These are phyloP conservation scores for Goniozus legneri DNA, from an alignment of 1,140 invertebrate species.

Conservation along the genomic window DNA sequence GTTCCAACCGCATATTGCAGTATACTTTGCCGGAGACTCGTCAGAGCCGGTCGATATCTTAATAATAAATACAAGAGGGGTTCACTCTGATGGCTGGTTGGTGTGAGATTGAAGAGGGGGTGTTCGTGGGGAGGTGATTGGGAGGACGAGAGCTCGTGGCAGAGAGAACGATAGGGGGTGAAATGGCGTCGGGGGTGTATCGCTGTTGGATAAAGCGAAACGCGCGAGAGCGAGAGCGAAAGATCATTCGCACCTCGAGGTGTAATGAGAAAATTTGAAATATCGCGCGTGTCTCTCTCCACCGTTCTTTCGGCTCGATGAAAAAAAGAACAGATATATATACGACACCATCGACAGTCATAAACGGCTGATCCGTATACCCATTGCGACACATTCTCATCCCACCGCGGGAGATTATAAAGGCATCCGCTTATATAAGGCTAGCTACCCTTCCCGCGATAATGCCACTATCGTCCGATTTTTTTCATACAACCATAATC, in stretches of 20 bases:
- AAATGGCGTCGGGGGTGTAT: conserved; percentile 26
- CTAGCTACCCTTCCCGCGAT: background rate
- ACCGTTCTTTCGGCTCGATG: background rate
- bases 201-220: conserved; percentile 17
- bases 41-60: conserved; percentile 51
- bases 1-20: conserved; percentile 29
- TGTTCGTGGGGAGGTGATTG: conserved; percentile 37
- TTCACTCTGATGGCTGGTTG: conserved; percentile 43
- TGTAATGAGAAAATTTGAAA: conserved; percentile 57
- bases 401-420: conserved; percentile 42
- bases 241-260: conserved; percentile 51
- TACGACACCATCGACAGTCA: conserved; percentile 38
- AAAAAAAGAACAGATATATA: conserved; percentile 18
- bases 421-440: conserved; percentile 13
- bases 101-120: conserved; percentile 47
- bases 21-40: conserved; percentile 24
- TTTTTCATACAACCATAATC: too few relatives aligned
- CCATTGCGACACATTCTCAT: conserved; percentile 9
- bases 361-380: conserved; percentile 43
- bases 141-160: too few relatives aligned
- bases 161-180: conserved; percentile 15
- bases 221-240: conserved; percentile 5
- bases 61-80: conserved; percentile 54
- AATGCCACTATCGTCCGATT: background rate
- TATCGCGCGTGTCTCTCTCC: conserved; percentile 40